These are phyloP conservation scores for Galaxias olidus DNA, from an alignment of 2,797 vertebrate species.

Conservation along the genomic window DNA sequence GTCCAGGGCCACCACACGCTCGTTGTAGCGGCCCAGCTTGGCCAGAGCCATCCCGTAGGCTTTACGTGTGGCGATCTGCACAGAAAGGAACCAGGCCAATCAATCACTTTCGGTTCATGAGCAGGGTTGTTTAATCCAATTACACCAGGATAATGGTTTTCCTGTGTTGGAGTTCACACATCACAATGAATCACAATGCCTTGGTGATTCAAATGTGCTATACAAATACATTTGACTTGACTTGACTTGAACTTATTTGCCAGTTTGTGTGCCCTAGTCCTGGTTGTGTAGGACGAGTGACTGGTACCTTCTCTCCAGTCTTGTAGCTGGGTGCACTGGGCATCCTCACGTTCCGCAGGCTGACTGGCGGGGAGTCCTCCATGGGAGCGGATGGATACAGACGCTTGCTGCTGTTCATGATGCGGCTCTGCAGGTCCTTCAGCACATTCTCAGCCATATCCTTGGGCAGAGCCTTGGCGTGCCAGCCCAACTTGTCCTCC, in stretches of 20 bases:
- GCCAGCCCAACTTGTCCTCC: slow-evolving; percentile 95
- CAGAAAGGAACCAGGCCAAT: background rate
- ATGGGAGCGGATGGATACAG: slow-evolving; percentile 82
- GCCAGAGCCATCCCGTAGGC: slow-evolving; percentile 89
- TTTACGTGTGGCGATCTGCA: slow-evolving; percentile 89
- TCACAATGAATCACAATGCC: too few species aligned
- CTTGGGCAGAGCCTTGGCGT: slow-evolving; percentile 90
- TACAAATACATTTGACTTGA: too few species aligned
- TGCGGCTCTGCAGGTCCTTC: slow-evolving; percentile 86
- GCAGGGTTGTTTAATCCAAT: too few species aligned
- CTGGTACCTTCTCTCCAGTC: slow-evolving; percentile 87
- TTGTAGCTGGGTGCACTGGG: slow-evolving; percentile 89
- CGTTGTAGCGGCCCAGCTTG: slow-evolving; percentile 88
- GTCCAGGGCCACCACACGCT: slow-evolving; percentile 88
- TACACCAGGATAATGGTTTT: too few species aligned
- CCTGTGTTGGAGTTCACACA: too few species aligned
- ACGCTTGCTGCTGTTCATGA: slow-evolving; percentile 90
- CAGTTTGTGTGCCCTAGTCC: too few species aligned
- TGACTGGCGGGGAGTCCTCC: slow-evolving; percentile 85
- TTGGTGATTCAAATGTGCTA: too few species aligned
- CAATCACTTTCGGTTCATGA: background rate
- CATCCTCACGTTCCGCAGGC: slow-evolving; percentile 89
- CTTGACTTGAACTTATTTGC: too few species aligned
- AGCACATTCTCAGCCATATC: slow-evolving; percentile 89
- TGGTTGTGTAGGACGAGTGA: background rate